Evolutionary conservation across 2,888 invertebrate genomes (phyloP).

Genomic region (Drosophila testacea): DNA sequence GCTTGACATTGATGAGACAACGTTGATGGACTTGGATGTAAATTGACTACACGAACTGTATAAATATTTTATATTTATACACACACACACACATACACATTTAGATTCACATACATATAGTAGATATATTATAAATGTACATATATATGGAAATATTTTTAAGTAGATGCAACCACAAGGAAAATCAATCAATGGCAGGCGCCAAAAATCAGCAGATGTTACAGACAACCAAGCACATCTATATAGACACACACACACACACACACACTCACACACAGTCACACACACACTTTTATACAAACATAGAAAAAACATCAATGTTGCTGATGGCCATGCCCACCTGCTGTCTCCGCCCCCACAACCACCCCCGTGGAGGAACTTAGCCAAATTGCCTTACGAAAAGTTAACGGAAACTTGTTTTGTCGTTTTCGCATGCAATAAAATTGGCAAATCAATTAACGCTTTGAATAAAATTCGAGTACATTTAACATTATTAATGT

Average conservation of each 20-base stretch:
- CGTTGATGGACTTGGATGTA: conserved; percentile 74
- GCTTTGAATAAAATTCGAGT: conserved; percentile 14
- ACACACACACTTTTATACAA: not conserved
- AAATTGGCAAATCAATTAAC: conserved; percentile 52
- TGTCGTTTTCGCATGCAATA: conserved; percentile 31
- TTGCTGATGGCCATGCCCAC: conserved; percentile 3
- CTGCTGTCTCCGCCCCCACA: not conserved
- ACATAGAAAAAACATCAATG: conserved; percentile 17
- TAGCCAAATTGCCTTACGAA: conserved; percentile 43
- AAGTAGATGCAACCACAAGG: conserved; percentile 69
- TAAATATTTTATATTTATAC: conserved; percentile 68
- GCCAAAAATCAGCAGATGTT: conserved; percentile 62
- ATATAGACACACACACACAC: conserved; percentile 1
- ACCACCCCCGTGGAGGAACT: conserved; percentile 12
- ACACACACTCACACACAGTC: not conserved
- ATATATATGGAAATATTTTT: conserved; percentile 50
- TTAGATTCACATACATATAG: conserved; percentile 11
- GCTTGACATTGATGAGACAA: conserved; percentile 77
- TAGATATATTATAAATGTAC: not conserved
- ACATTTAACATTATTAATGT: conserved; percentile 50
- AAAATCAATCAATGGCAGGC: conserved; percentile 58
- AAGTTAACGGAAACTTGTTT: conserved; percentile 49
- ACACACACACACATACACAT: conserved; percentile 14
- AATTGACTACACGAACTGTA: conserved; percentile 74
- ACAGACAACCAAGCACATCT: conserved; percentile 11